phyloP scores from a whole-genome alignment of 2,888 invertebrate genomes.

The Adineta ricciae region DNA sequence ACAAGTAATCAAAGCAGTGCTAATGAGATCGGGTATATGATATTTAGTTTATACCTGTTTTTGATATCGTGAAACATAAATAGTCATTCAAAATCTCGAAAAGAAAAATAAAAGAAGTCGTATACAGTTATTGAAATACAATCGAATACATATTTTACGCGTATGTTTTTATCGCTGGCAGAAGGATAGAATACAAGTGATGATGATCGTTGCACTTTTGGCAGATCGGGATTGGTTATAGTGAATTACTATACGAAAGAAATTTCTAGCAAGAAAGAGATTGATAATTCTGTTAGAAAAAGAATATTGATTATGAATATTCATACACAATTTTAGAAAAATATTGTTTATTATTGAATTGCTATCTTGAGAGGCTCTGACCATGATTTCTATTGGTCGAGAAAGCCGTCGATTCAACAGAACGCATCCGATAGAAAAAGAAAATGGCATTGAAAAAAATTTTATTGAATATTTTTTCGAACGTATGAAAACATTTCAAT shows the following conservation, averaged over 20 bases:
- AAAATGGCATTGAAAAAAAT: no score
- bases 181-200: not conserved
- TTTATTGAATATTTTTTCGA: no score
- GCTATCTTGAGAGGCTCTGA: not conserved
- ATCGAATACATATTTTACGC: not conserved
- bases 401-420: no score
- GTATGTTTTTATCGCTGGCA: no score
- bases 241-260: not conserved
- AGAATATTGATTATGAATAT: not conserved
- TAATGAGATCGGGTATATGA: no score
- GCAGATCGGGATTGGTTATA: not conserved
- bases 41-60: not conserved
- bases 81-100: not conserved
- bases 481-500: no score
- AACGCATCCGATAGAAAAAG: no score
- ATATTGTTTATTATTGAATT: not conserved
- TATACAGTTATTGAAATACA: not conserved
- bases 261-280: not conserved
- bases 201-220: not conserved
- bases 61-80: not conserved
- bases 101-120: not conserved
- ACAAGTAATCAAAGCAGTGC: not conserved
- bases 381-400: not conserved
- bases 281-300: not conserved
- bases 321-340: not conserved